A percentile compares a stretch with the other conserved stretches of the same genome.
Conservation (phyloP, 2,888 invertebrate genomes). For the Smittia aterrima region DNA sequence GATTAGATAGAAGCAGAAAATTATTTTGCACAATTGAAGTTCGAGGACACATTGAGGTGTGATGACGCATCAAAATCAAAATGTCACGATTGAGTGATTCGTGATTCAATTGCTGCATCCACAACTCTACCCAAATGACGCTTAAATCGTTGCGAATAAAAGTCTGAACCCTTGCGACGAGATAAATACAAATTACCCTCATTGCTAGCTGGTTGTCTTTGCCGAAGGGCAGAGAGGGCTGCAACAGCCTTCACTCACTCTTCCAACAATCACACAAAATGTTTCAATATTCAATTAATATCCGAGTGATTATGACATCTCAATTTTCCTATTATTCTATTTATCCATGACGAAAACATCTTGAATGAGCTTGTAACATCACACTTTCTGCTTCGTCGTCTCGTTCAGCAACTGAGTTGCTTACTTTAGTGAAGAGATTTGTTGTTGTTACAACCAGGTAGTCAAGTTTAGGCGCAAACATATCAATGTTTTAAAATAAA, state of each 20-base stretch:
- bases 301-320: slow-evolving; percentile 41
- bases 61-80: slow-evolving; percentile 35
- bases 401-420: too few relatives aligned
- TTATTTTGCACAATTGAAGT: slow-evolving; percentile 17
- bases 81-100: background rate
- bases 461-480: slow-evolving; percentile 33
- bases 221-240: background rate
- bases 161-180: background rate
- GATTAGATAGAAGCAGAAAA: background rate
- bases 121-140: slow-evolving; percentile 4
- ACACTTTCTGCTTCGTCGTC: too few relatives aligned
- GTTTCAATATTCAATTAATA: slow-evolving; percentile 42
- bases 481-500: slow-evolving; percentile 31
- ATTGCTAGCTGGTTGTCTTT: background rate
- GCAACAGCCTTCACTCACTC: background rate
- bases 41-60: slow-evolving; percentile 27
- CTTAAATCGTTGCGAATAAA: slow-evolving; percentile 18
- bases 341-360: background rate
- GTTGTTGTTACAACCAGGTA: slow-evolving; percentile 25
- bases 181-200: slow-evolving; percentile 29
- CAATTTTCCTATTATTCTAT: slow-evolving; percentile 39
- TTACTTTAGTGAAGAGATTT: slow-evolving; percentile 15
- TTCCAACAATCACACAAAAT: slow-evolving; percentile 17
- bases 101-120: background rate
- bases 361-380: slow-evolving; percentile 31